phyloP scores from a whole-genome alignment of 2,797 vertebrate genomes.

The Neosalanx taihuensis region DNA sequence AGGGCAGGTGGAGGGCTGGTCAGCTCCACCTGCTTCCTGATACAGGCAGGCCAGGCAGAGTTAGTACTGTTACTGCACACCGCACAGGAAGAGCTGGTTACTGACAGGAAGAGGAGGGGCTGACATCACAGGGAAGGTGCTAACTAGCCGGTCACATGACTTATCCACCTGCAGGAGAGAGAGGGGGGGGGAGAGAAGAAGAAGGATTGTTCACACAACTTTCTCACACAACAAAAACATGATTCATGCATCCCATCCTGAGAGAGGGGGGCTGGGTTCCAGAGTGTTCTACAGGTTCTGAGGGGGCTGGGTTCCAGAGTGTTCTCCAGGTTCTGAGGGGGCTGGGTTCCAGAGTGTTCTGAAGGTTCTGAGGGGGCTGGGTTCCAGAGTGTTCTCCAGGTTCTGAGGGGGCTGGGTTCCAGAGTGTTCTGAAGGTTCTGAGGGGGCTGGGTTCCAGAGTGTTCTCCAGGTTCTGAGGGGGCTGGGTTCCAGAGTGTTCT shows the following conservation, averaged over 20 bases:
- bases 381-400: too few relatives aligned
- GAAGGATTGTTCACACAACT: neutral
- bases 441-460: too few relatives aligned
- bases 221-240: neutral
- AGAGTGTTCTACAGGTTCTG: too few relatives aligned
- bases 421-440: too few relatives aligned
- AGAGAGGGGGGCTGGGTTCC: too few relatives aligned
- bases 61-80: conserved; percentile 71
- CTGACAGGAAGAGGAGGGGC: conserved; percentile 60
- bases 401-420: too few relatives aligned
- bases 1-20: neutral
- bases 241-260: neutral
- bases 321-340: neutral
- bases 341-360: too few relatives aligned
- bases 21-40: too few relatives aligned
- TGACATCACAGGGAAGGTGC: conserved; percentile 44
- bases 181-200: conserved; percentile 3
- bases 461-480: too few relatives aligned
- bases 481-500: too few relatives aligned
- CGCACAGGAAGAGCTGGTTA: conserved; percentile 63
- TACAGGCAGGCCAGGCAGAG: conserved; percentile 37
- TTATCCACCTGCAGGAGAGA: conserved; percentile 37
- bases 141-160: conserved; percentile 40
- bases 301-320: too few relatives aligned
- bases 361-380: too few relatives aligned